These are phyloP conservation scores for Parambassis ranga DNA, from an alignment of 2,797 vertebrate genomes.

Conservation along the genomic window DNA sequence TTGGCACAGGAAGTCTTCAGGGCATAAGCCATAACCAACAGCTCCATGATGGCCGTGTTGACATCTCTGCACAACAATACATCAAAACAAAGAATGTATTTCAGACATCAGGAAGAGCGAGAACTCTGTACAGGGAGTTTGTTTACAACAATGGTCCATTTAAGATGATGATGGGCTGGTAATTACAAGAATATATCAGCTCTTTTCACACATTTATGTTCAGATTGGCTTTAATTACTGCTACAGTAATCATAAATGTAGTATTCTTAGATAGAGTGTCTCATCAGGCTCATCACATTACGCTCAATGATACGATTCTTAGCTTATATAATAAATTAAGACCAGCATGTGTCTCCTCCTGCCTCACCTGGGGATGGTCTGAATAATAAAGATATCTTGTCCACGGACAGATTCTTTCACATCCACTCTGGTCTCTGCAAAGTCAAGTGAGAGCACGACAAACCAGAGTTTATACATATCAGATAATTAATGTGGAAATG, in stretches of 20 bases:
- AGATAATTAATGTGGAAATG: background rate
- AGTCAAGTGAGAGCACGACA: background rate
- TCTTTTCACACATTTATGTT: too few species aligned
- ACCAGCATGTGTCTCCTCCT: background rate
- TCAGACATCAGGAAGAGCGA: background rate
- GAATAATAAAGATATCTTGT: slow-evolving; percentile 98
- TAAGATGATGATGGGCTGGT: too few species aligned
- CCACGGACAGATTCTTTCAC: slow-evolving; percentile 97
- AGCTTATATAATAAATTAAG: background rate
- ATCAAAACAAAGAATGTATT: background rate
- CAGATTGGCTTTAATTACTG: too few species aligned
- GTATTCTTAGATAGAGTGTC: too few species aligned
- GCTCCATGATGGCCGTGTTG: slow-evolving; percentile 97
- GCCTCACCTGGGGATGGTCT: slow-evolving; percentile 94
- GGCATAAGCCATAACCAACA: slow-evolving; percentile 95
- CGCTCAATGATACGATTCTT: too few species aligned
- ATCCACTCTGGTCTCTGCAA: slow-evolving; percentile 93
- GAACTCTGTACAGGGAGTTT: background rate
- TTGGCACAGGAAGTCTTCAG: slow-evolving; percentile 95
- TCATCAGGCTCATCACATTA: too few species aligned
- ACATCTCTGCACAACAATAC: slow-evolving; percentile 84
- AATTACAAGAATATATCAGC: too few species aligned
- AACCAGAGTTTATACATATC: background rate
- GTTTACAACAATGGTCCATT: too few species aligned
- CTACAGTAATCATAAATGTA: too few species aligned